phyloP scores from a whole-genome alignment of 2,113 vertebrate species.

The Bagarius yarrelli region DNA sequence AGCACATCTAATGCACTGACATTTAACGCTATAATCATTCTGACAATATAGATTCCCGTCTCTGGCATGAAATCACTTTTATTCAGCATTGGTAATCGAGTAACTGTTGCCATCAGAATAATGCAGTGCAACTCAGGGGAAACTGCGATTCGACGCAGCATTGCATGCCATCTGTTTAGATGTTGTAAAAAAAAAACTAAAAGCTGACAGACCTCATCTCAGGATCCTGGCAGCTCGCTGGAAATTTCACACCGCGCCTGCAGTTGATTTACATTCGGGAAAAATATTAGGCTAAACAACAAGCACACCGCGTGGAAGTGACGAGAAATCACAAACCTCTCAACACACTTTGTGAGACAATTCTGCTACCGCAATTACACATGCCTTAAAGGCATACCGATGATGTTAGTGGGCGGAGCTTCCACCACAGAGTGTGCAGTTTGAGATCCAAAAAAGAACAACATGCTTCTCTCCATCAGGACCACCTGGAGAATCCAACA shows the following conservation, averaged over 20 bases:
- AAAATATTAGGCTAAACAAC: constrained; percentile 1
- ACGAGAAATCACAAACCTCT: not conserved
- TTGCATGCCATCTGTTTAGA: constrained; percentile 25
- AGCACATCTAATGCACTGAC: no score
- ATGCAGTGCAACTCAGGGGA: constrained; percentile 6
- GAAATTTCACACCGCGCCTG: constrained; percentile 10
- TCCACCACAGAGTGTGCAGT: no score
- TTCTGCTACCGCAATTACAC: no score
- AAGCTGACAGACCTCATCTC: constrained; percentile 34
- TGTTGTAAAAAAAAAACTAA: constrained; percentile 20
- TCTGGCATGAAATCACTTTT: constrained; percentile 8
- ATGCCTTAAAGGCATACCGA: no score
- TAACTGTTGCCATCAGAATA: constrained; percentile 16
- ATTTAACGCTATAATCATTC: not conserved
- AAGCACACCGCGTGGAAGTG: not conserved
- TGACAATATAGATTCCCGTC: not conserved
- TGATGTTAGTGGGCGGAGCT: no score
- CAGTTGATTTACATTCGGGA: not conserved
- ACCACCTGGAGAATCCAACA: no score
- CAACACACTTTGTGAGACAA: no score
- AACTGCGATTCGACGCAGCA: constrained; percentile 30
- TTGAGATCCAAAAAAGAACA: no score
- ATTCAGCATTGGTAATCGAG: not conserved
- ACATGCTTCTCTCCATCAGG: no score
- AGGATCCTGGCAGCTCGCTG: constrained; percentile 8